Conservation (phyloP, 2,113 vertebrate species). For the Tachycineta bicolor region DNA sequence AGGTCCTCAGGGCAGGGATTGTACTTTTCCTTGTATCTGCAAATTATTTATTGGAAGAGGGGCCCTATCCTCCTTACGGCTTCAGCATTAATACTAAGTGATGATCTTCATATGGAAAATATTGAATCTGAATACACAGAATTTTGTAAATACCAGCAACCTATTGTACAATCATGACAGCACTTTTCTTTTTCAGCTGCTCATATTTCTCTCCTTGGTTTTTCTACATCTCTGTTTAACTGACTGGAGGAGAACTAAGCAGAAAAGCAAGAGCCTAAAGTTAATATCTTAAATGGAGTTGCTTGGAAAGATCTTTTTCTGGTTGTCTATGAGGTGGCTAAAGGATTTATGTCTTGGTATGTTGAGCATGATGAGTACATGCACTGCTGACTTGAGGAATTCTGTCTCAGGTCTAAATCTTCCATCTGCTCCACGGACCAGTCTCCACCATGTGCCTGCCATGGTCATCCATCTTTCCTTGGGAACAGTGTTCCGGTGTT, state of each 20-base stretch:
- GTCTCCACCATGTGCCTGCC: background rate
- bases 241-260: background rate
- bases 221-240: background rate
- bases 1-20: constrained; percentile 35
- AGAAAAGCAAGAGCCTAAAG: background rate
- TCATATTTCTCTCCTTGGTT: background rate
- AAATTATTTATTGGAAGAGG: constrained; percentile 41
- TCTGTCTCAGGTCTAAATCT: background rate
- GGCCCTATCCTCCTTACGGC: background rate
- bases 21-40: constrained; percentile 30
- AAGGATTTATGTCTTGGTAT: background rate
- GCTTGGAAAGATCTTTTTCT: background rate
- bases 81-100: constrained; percentile 39
- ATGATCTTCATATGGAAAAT: constrained; percentile 43
- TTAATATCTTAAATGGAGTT: background rate
- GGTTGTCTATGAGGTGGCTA: background rate
- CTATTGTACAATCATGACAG: background rate
- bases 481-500: background rate
- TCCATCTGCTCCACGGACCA: background rate
- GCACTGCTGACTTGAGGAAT: background rate
- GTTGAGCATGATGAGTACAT: background rate
- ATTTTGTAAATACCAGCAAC: constrained; percentile 22
- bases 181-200: constrained; percentile 17
- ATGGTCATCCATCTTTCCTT: background rate
- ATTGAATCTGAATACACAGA: background rate